These are phyloP conservation scores for Germaria angustata DNA, from an alignment of 2,888 invertebrate genomes.

Conservation along the genomic window DNA sequence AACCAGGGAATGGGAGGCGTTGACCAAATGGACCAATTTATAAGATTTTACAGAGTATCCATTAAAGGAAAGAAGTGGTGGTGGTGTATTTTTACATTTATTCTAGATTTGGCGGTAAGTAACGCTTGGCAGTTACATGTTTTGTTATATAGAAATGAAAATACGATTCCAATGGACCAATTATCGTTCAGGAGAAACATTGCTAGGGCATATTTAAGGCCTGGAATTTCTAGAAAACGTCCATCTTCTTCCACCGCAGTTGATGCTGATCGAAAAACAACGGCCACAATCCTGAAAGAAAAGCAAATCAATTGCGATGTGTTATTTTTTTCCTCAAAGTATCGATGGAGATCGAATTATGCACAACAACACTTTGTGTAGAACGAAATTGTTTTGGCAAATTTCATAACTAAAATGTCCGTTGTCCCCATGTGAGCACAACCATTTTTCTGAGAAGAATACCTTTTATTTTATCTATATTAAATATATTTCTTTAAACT, in stretches of 20 bases:
- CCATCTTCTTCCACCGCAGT: neutral
- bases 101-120: too few relatives aligned
- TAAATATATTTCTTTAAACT: too few relatives aligned
- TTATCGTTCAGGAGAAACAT: too few relatives aligned
- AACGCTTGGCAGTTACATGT: too few relatives aligned
- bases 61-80: too few relatives aligned
- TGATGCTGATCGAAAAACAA: neutral
- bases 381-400: too few relatives aligned
- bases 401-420: neutral
- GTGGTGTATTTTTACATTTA: neutral
- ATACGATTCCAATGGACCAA: neutral
- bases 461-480: neutral
- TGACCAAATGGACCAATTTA: too few relatives aligned
- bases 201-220: too few relatives aligned
- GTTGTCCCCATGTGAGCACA: neutral
- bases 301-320: too few relatives aligned
- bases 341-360: neutral
- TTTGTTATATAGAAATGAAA: neutral
- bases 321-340: neutral
- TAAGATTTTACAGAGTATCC: slow-evolving; percentile 1
- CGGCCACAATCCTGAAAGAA: too few relatives aligned
- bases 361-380: too few relatives aligned
- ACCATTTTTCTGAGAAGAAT: neutral
- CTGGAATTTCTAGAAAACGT: too few relatives aligned
- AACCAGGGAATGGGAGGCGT: neutral